A percentile compares a stretch with the other conserved stretches of the same genome.
phyloP scores from a whole-genome alignment of 2,113 vertebrate genomes.

The Pardalotus punctatus region DNA sequence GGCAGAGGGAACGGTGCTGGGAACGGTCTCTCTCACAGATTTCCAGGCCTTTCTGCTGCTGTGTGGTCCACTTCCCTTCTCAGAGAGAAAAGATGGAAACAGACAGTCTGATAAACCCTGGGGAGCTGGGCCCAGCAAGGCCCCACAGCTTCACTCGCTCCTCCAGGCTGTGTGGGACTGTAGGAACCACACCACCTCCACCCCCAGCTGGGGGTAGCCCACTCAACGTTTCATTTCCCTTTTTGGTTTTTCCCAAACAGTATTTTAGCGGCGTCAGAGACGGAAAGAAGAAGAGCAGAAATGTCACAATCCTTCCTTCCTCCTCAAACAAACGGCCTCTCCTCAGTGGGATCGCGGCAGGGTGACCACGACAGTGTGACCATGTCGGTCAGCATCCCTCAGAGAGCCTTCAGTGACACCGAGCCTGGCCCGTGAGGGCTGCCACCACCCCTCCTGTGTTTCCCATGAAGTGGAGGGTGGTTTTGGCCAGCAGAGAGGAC shows the following conservation, averaged over 20 bases:
- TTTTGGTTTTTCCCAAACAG: not conserved
- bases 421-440: not conserved
- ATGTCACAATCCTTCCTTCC: not conserved
- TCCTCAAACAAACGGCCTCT: not conserved
- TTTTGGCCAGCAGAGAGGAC: not conserved
- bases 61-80: conserved; percentile 56
- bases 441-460: not conserved
- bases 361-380: fast-evolving
- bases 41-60: conserved; percentile 48
- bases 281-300: not conserved
- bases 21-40: not conserved
- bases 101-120: not conserved
- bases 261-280: not conserved
- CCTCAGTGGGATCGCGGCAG: fast-evolving
- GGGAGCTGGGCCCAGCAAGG: not conserved
- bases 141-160: not conserved
- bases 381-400: not conserved
- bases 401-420: fast-evolving
- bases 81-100: not conserved
- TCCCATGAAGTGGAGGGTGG: not conserved
- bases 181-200: not conserved
- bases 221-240: not conserved
- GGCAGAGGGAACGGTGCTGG: not conserved
- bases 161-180: not conserved
- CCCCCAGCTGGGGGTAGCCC: not conserved